Conservation (phyloP, 1,140 invertebrate species). For the Formica selysi region DNA sequence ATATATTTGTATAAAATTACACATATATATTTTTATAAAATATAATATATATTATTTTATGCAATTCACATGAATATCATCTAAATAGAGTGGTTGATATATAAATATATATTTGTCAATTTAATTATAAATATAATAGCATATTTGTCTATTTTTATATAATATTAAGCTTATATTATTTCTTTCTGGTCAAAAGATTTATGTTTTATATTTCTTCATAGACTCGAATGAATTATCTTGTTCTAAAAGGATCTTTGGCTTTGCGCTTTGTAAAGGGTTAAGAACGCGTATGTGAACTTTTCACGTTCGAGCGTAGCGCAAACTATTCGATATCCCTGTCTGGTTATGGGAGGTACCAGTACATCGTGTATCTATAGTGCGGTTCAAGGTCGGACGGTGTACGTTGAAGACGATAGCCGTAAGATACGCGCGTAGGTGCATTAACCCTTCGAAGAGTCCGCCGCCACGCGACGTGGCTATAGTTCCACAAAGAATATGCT, state of each 20-base stretch:
- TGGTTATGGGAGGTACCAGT: conserved; percentile 39
- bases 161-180: not conserved
- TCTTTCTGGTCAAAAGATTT: not conserved
- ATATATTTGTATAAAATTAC: too few relatives aligned
- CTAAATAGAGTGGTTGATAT: too few relatives aligned
- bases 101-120: too few relatives aligned
- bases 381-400: conserved; percentile 83
- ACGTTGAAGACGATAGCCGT: conserved; percentile 79
- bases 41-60: too few relatives aligned
- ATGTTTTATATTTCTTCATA: not conserved
- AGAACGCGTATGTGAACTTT: not conserved
- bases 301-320: not conserved
- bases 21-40: too few relatives aligned
- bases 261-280: not conserved
- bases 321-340: conserved; percentile 28
- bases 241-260: not conserved
- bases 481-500: conserved; percentile 27
- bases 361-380: conserved; percentile 69
- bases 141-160: too few relatives aligned
- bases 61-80: too few relatives aligned
- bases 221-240: not conserved
- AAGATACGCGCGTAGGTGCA: conserved; percentile 78
- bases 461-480: conserved; percentile 53
- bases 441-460: conserved; percentile 78
- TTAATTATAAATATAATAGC: too few relatives aligned